Evolutionary conservation across 2,113 vertebrate genomes (phyloP).

Genomic region (Orientallactaga bullata): DNA sequence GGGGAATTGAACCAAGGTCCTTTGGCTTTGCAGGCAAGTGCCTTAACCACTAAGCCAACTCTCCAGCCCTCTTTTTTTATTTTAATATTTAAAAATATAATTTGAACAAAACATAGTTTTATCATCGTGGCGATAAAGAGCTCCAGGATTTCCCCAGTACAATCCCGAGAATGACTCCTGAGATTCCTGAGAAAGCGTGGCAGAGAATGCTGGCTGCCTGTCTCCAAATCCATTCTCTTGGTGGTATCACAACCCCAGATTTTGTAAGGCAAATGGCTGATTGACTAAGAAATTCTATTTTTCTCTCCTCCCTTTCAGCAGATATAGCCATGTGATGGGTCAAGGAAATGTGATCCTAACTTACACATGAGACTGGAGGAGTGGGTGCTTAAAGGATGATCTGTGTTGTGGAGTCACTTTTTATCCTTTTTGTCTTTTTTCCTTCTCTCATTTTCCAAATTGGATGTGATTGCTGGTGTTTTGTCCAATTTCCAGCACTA

Average conservation of each 20-base stretch:
- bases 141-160: not conserved
- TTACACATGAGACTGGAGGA: not conserved
- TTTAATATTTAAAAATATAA: slow-evolving; percentile 49
- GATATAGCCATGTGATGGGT: not conserved
- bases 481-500: not conserved
- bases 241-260: not conserved
- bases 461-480: not conserved
- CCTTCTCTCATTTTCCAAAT: not conserved
- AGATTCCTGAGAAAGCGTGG: not conserved
- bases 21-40: too few species aligned
- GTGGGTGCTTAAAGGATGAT: not conserved
- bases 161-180: not conserved
- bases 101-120: slow-evolving; percentile 13
- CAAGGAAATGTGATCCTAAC: not conserved
- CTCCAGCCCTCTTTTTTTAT: not conserved
- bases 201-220: not conserved
- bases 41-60: too few species aligned
- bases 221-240: not conserved
- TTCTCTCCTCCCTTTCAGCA: not conserved
- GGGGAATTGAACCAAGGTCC: too few species aligned
- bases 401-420: not conserved
- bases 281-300: not conserved
- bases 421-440: not conserved
- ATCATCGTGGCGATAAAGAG: not conserved
- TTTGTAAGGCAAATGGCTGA: not conserved